Evolutionary conservation across 2,888 invertebrate genomes (phyloP), one percentile per base, ranked within the genome.

Genomic region (Eristalis tenax): DNA sequence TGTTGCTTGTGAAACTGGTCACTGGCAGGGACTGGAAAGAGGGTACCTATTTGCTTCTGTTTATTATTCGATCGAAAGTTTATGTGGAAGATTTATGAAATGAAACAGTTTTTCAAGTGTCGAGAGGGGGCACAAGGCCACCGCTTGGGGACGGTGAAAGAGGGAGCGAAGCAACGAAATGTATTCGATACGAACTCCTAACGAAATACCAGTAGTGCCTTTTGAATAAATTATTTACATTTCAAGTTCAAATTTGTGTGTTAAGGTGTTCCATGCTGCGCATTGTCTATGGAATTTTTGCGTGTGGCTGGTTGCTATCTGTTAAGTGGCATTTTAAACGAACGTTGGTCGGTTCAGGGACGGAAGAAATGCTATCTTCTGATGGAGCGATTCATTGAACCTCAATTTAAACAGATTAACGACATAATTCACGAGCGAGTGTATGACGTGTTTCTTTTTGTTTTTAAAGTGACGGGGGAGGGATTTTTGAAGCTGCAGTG

Each of bases 181-280:
- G 50, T 18, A 61, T 28, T 6, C 23, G 3, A 6, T 32, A 73
- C 43, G 8, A 13, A 35, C 18, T 65, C 2, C n/a, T 40, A 56
- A 32, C 5, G n/a, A n/a, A 4, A 5, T 23, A 26, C 15, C 8
- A 15, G 23, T 13, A 5, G 13, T n/a, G 28, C 13, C 3, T 32
- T 64, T 22, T 22, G 23, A 40, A 71, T 78, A 64, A 73, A 68
- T 68, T 50, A 66, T 15, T 15, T 15, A 15, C 23, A 50, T 64
- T 70, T 65, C 50, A 75, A 63, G 74, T 56, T 75, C 59, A 80
- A 22, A 56, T 35, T 11, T 59, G 69, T 38, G 63, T 50, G 79
- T 66, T 75, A 83, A 83, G 83, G 83, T 79, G 63, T 56, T 35
- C 56, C 66, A 23, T 57, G 15, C 59, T 18, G n/a, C 22, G 38